phyloP scores from a whole-genome alignment of 2,113 vertebrate species.

The Bungarus multicinctus region DNA sequence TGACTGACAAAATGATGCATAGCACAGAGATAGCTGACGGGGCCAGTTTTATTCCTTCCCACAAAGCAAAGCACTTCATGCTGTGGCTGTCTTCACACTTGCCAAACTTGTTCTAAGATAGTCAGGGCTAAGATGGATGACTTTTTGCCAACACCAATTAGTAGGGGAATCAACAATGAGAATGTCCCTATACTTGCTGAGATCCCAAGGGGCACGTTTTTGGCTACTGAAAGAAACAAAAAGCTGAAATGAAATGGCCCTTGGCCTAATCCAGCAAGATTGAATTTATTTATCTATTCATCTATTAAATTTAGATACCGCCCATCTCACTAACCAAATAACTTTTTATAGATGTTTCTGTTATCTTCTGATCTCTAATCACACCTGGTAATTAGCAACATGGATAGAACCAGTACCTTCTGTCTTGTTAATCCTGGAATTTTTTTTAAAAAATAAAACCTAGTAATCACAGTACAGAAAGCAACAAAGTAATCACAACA shows the following conservation, averaged over 20 bases:
- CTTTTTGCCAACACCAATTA: neutral
- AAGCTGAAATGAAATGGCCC: neutral
- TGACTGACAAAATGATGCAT: neutral
- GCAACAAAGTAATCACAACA: neutral
- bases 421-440: neutral
- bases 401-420: neutral
- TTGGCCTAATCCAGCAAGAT: neutral
- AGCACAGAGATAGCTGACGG: neutral
- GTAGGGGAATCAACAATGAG: neutral
- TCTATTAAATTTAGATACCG: too few species aligned
- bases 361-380: neutral
- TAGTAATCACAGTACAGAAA: neutral
- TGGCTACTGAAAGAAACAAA: neutral
- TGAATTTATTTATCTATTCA: neutral
- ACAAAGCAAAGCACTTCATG: neutral
- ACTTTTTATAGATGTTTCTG: neutral
- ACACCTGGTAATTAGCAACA: neutral
- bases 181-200: neutral
- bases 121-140: neutral
- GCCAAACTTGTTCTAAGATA: neutral
- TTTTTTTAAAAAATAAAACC: neutral
- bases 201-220: neutral
- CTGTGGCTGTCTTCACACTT: neutral
- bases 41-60: neutral
- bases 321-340: too few species aligned